Conservation (phyloP, 2,888 invertebrate species). For the Lamellibrachia satsuma region DNA sequence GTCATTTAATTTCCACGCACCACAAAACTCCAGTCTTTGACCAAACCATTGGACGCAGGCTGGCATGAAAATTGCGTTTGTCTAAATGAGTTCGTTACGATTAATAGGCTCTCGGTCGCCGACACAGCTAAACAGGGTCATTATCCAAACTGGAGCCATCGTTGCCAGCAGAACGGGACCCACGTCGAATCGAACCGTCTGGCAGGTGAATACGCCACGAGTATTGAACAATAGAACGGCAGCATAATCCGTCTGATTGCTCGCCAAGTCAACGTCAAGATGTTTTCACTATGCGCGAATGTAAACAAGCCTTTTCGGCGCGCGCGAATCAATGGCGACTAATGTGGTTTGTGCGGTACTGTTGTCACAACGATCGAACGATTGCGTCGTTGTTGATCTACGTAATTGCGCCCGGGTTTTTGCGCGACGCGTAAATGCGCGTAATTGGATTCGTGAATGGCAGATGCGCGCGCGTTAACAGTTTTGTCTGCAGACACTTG, state of each 20-base stretch:
- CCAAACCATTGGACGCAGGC: not conserved
- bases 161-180: not conserved
- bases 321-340: not conserved
- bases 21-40: not conserved
- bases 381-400: not conserved
- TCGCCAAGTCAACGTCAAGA: not conserved
- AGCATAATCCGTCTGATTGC: not conserved
- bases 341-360: slow-evolving; percentile 12
- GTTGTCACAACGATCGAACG: not conserved
- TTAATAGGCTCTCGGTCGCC: not conserved
- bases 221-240: not conserved
- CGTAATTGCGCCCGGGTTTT: slow-evolving; percentile 5
- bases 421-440: not conserved
- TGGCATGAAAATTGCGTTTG: not conserved
- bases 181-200: not conserved
- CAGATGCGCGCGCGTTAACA: not conserved
- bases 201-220: not conserved
- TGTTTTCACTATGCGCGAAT: slow-evolving; percentile 12
- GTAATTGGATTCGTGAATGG: not conserved
- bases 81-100: not conserved
- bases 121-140: not conserved
- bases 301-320: slow-evolving; percentile 1
- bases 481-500: not conserved
- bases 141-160: not conserved
- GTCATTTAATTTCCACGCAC: not conserved